A percentile compares a stretch with the other conserved stretches of the same genome.
Evolutionary conservation across 2,888 invertebrate species (phyloP).

Genomic region (Drosophila limbata): DNA sequence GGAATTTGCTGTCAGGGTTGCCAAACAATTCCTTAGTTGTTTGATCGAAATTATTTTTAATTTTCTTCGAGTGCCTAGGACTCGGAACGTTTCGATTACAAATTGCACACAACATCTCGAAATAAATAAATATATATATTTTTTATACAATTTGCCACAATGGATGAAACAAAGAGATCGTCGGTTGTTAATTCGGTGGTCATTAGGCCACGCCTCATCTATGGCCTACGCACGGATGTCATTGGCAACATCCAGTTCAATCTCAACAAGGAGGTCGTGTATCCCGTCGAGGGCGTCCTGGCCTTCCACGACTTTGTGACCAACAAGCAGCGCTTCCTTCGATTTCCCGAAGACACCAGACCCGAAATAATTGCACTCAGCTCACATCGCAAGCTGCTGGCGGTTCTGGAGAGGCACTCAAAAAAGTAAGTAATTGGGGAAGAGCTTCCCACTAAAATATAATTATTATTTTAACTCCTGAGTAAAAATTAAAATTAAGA

Average conservation of each 20-base stretch:
- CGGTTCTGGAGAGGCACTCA: constrained; percentile 77
- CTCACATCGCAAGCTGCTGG: constrained; percentile 82
- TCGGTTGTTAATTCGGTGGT: constrained; percentile 62
- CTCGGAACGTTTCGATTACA: constrained; percentile 22
- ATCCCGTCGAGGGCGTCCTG: constrained; percentile 92
- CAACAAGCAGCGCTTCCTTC: constrained; percentile 90
- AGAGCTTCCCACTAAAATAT: too few relatives aligned
- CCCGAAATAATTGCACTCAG: constrained; percentile 83
- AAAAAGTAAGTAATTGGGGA: constrained; percentile 62
- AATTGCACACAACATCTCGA: constrained; percentile 20
- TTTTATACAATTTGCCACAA: constrained; percentile 32
- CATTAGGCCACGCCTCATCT: constrained; percentile 84
- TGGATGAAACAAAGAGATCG: constrained; percentile 60
- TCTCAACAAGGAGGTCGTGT: constrained; percentile 91
- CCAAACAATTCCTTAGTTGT: constrained; percentile 59
- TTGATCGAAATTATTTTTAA: constrained; percentile 68
- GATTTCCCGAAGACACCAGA: constrained; percentile 82
- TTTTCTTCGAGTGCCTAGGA: constrained; percentile 23
- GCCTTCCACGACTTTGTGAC: constrained; percentile 90
- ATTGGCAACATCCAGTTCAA: constrained; percentile 91
- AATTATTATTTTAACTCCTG: too few relatives aligned
- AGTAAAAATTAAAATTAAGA: too few relatives aligned
- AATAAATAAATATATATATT: constrained; percentile 28
- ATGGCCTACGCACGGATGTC: constrained; percentile 85
- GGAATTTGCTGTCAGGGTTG: constrained; percentile 74